phyloP scores from a whole-genome alignment of 2,888 invertebrate species.

The Clepsis dumicolana region DNA sequence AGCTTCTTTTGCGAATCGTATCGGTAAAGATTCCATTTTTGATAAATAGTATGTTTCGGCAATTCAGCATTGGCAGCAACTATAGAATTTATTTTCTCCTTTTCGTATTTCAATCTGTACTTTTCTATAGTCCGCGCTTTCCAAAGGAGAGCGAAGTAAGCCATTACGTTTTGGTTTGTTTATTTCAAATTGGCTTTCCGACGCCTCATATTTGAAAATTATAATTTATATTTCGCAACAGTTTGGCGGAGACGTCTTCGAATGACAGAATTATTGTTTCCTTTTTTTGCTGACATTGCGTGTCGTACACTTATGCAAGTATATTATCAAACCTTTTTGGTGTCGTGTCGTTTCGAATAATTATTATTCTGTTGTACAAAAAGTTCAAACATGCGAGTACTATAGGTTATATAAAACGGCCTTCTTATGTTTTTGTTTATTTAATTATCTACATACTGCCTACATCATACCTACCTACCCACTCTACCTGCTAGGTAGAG shows the following conservation, averaged over 20 bases:
- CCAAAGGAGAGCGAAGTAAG: conserved; percentile 84
- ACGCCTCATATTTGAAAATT: conserved; percentile 29
- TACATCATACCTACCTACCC: too few species aligned
- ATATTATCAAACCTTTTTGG: neutral
- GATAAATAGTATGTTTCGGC: conserved; percentile 72
- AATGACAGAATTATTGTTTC: conserved; percentile 28
- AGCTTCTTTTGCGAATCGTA: conserved; percentile 70
- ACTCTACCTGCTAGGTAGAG: too few species aligned
- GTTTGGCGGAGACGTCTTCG: neutral
- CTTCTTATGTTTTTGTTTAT: conserved; percentile 4
- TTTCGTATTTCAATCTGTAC: conserved; percentile 77
- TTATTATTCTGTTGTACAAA: neutral
- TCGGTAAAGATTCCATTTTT: conserved; percentile 79
- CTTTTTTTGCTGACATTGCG: conserved; percentile 5
- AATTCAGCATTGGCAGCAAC: conserved; percentile 71
- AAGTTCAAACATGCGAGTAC: neutral
- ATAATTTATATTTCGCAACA: conserved; percentile 1
- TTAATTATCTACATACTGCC: too few species aligned
- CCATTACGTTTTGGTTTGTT: conserved; percentile 68
- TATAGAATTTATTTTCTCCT: conserved; percentile 86
- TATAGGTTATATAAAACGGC: neutral
- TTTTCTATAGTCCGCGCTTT: conserved; percentile 84
- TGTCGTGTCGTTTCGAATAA: neutral
- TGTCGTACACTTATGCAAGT: too few species aligned
- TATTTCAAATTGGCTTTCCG: conserved; percentile 41